These are phyloP conservation scores for Macheiramphus alcinus DNA, from an alignment of 2,113 vertebrate species.

Conservation along the genomic window DNA sequence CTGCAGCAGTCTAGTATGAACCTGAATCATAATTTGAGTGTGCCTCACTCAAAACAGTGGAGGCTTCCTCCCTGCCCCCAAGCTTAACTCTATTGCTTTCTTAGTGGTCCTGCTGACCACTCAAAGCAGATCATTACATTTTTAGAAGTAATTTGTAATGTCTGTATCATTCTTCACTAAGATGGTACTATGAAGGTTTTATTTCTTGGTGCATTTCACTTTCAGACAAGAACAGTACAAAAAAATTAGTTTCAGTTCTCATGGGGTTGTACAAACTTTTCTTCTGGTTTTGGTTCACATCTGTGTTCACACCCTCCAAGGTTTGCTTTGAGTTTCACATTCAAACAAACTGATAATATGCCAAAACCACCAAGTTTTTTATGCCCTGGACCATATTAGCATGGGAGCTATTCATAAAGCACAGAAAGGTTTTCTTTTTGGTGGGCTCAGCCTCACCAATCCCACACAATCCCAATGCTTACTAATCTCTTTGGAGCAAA, in stretches of 20 bases:
- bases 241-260: not conserved
- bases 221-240: not conserved
- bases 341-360: not conserved
- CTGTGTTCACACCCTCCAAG: not conserved
- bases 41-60: not conserved
- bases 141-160: not conserved
- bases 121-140: not conserved
- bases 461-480: not conserved
- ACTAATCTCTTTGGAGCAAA: not conserved
- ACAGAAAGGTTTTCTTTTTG: not conserved
- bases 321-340: not conserved
- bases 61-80: not conserved
- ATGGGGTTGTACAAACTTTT: not conserved
- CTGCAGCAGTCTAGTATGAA: not conserved
- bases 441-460: not conserved
- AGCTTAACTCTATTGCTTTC: not conserved
- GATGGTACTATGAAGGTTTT: not conserved
- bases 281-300: not conserved
- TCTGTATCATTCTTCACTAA: not conserved
- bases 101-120: not conserved
- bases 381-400: not conserved
- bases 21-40: not conserved
- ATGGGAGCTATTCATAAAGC: not conserved
- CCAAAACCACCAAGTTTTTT: not conserved
- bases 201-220: not conserved